Evolutionary conservation across 2,797 vertebrate genomes (phyloP), one percentile per base, ranked within the genome.

Genomic region (Agapornis canus): DNA sequence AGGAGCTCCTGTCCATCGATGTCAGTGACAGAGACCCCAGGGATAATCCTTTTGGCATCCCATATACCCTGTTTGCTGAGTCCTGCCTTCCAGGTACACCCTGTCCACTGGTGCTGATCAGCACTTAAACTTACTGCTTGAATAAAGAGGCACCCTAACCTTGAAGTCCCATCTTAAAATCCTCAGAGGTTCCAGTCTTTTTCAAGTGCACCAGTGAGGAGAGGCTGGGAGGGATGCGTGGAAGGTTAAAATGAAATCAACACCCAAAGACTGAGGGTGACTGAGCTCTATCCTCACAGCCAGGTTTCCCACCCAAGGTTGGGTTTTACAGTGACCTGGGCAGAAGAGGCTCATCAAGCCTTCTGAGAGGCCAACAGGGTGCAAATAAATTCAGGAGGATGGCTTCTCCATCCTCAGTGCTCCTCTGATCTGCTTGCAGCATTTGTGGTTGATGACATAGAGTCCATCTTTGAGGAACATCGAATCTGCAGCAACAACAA

Each of bases 391-490:
- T 61, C 19, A 26, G 23, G 20, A 3, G 42, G 31, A 35, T 78
- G 15, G 27, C n/a, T 57, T 70, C 65, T 72, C 21, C 64, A 27
- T 43, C 52, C 40, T 88, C 76, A 99, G 98, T 95, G 66, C 21
- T 69, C 13, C 42, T 70, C 51, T 88, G 26, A 9, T 92, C 18
- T 92, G 21, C 48, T 52, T 1, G 2, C 89, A 96, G 95, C 4
- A 0, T 98, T 99, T 51, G 94, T 92, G 8, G 95, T 95, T 3
- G 97, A 98, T 5, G 98, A 99, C 64, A 17, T 96, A 6, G 40
- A 68, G 26, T 97, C 96, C 54, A 98, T 99, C 91, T 99, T 99
- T 61, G 99, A 99, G 96, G 98, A 99, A 72, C 98, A 99, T 91
- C 97, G 97, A 8, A 81, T 99, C 79, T 99, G 99, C 89, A 97